Percentiles rank a stretch among this genome's conserved stretches.
These are phyloP conservation scores for Poecilus cupreus DNA, from an alignment of 2,888 invertebrate species.

Conservation along the genomic window DNA sequence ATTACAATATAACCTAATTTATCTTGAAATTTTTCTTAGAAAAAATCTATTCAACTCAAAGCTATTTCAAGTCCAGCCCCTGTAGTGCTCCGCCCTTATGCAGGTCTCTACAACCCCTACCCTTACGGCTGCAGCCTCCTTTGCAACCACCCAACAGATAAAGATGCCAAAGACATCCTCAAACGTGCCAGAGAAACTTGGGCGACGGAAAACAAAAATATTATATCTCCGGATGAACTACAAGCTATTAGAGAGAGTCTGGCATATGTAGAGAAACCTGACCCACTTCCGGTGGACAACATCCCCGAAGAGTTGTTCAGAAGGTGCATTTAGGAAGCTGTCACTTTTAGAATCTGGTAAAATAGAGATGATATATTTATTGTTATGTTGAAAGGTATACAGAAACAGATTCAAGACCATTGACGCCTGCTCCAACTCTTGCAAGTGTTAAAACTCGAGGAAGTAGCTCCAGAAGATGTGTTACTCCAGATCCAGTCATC, in stretches of 20 bases:
- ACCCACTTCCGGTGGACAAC: conserved; percentile 74
- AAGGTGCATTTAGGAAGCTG: conserved; percentile 65
- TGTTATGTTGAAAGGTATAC: conserved; percentile 74
- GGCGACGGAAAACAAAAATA: conserved; percentile 73
- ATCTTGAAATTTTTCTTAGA: conserved; percentile 63
- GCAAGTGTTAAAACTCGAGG: conserved; percentile 83
- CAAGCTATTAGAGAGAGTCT: conserved; percentile 69
- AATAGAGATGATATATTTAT: not conserved
- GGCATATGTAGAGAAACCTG: conserved; percentile 71
- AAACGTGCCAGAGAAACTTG: conserved; percentile 82
- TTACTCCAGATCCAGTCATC: conserved; percentile 82
- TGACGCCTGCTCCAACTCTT: conserved; percentile 86
- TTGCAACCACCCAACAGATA: conserved; percentile 89
- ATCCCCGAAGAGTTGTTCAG: conserved; percentile 86
- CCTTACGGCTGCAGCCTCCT: conserved; percentile 86
- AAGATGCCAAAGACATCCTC: conserved; percentile 82
- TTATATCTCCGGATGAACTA: conserved; percentile 69
- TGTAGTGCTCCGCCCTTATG: conserved; percentile 84
- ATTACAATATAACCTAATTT: not conserved
- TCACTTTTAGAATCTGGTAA: not conserved
- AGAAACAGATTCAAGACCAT: conserved; percentile 88
- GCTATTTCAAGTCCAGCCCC: conserved; percentile 83
- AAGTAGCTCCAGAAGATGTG: conserved; percentile 79
- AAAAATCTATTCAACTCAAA: conserved; percentile 73
- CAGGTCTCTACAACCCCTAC: conserved; percentile 88